Base-by-base conservation (phyloP, 2,113 vertebrate species). In the Meriones unguiculatus region DNA sequence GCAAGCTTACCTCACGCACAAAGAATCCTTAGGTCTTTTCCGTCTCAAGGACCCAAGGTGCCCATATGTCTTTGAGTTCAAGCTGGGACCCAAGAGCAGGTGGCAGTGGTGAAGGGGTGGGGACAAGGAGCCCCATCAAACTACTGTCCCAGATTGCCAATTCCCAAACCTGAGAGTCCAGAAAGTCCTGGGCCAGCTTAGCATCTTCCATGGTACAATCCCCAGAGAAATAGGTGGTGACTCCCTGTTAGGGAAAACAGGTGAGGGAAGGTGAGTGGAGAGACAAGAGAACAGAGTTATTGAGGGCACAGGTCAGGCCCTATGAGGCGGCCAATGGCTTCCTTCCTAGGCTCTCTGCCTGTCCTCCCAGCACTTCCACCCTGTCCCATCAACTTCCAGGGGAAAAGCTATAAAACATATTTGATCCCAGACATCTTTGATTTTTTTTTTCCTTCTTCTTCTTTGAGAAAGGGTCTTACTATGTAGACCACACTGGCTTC, bases 181-280 rank as follows among this genome's bases (percentile, higher is more conserved):
- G 98, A 97, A 99, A 99, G 94, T 98, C 99, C 97, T 99, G 99
- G 77, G 99, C 98, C 93, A 99, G 96, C 98, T 99, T 99, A 75
- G 99, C 99, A 95, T 99, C 99, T 91, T 99, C 99, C 98, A 99
- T 97, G 81, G 98, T 96, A 97, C 99, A 99, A 97, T 99, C 99
- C 65, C 98, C 99, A 92, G 99, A 99, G 98, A 99, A 99, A 95
- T 99, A 99, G 25, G 99, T 99, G 28, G 99, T 99, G 92, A 99
- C 98, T 57, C 99, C 99, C 99, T 99, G 94, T 87, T 8, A 38
- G 96, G 77, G 41, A 25, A 96, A 38, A n/a, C 35, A 54, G 2
- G 46, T 24, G 12, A 70, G 50, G 70, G 18, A 70, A 22, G 64
- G 7, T 86, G 28, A 12, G 20, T 1, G 17, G 14, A 57, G 32